Conservation (phyloP, 2,113 vertebrate species). For the Thunnus maccoyii region DNA sequence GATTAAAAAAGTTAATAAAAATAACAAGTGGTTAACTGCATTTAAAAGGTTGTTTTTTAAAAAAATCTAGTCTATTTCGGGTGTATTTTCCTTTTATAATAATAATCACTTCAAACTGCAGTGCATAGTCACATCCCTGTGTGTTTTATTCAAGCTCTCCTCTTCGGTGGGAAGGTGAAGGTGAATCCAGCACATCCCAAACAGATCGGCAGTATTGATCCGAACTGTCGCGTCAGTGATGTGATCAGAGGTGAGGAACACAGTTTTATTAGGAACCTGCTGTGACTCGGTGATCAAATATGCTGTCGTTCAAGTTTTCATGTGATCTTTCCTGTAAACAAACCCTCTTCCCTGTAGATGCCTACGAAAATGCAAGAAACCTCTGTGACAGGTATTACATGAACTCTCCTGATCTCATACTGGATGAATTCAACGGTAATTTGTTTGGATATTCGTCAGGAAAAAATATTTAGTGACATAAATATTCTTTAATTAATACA, state of each 20-base stretch:
- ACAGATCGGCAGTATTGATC: slow-evolving; percentile 98
- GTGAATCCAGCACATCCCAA: slow-evolving; percentile 95
- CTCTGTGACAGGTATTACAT: slow-evolving; percentile 98
- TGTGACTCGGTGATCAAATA: no score
- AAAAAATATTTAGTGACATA: no score
- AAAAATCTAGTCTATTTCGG: no score
- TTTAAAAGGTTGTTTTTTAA: no score
- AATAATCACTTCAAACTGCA: background rate
- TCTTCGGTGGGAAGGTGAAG: slow-evolving; percentile 93
- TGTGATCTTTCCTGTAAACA: background rate
- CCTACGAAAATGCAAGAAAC: slow-evolving; percentile 94
- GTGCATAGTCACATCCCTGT: background rate
- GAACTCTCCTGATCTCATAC: slow-evolving; percentile 93
- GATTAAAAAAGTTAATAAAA: no score
- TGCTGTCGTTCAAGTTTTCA: background rate
- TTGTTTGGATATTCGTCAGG: background rate
- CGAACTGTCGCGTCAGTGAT: slow-evolving; percentile 91
- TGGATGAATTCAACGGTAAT: slow-evolving; percentile 93
- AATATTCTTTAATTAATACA: background rate
- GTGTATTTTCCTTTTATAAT: background rate
- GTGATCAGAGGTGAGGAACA: slow-evolving; percentile 92
- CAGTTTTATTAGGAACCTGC: background rate
- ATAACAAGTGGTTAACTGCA: no score
- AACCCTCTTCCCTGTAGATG: slow-evolving; percentile 85
- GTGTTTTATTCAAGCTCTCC: slow-evolving; percentile 85